phyloP scores from a whole-genome alignment of 2,888 invertebrate genomes.

The Noctuana brunneofusca region DNA sequence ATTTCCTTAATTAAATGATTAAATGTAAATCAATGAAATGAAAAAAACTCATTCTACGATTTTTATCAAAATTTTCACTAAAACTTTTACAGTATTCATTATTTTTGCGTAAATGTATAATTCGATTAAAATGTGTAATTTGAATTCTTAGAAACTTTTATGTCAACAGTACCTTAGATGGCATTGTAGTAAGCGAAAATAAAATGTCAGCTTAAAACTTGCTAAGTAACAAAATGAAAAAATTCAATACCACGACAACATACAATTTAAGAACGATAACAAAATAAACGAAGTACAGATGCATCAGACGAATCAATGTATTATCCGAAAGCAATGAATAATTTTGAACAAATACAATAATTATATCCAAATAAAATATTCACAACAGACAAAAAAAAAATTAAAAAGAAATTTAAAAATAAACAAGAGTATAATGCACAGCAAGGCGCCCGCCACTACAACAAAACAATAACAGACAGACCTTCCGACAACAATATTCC shows the following conservation, averaged over 20 bases:
- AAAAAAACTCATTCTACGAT: not conserved
- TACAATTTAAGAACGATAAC: constrained; percentile 30
- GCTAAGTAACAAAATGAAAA: constrained; percentile 23
- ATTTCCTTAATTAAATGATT: too few relatives aligned
- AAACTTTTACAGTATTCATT: not conserved
- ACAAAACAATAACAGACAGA: constrained; percentile 31
- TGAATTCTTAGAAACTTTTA: not conserved
- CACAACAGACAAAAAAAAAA: constrained; percentile 43
- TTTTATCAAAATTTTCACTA: not conserved
- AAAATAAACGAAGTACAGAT: constrained; percentile 27
- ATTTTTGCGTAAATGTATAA: constrained; percentile 5
- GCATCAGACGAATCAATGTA: constrained; percentile 14
- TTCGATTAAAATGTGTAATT: not conserved
- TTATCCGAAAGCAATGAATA: constrained; percentile 9
- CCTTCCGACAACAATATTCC: constrained; percentile 38
- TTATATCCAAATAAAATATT: constrained; percentile 29
- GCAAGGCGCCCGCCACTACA: constrained; percentile 44
- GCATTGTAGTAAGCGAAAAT: constrained; percentile 13
- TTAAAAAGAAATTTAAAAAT: constrained; percentile 35
- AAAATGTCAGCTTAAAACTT: constrained; percentile 10
- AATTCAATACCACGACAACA: constrained; percentile 22
- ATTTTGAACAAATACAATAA: constrained; percentile 28
- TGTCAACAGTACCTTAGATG: not conserved
- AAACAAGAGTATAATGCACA: constrained; percentile 38
- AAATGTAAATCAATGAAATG: not conserved